Evolutionary conservation across 2,113 vertebrate genomes (phyloP), one percentile per base, ranked within the genome.

Genomic region (Polypterus bichir): DNA sequence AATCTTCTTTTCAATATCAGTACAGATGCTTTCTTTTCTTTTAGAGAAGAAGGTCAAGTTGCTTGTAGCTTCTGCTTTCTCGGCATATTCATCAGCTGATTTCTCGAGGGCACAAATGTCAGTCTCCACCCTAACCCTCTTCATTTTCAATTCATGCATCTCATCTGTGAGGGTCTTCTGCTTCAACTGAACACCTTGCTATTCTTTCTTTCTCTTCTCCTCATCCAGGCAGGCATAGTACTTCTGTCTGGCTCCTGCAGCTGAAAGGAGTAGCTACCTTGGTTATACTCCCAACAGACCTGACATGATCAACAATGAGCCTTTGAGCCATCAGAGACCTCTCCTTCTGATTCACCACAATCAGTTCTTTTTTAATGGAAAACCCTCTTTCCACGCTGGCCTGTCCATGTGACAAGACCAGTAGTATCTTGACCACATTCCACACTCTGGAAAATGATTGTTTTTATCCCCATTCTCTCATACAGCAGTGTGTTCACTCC

Each of bases 181-280:
- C 53, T 69, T 66, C 59, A 64, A 49, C 11, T 68, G 55, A 66
- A 68, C 59, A 47, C 49, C 60, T 67, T 67, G 53, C 27, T 64
- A 55, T 59, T 66, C 66, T 60, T 64, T 71, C 49, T 59, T 49
- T 63, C 48, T 59, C 47, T 69, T 69, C 60, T 71, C 51, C 55
- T 70, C 61, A n/a, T 68, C 69, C 53, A 63, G 27, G 65, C 61
- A 66, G 46, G 7, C 62, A 67, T 65, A 48, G 69, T 68, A 65
- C 48, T 68, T 65, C 27, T 66, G 64, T 57, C 60, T 62, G 57
- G 67, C 67, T 69, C 68, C 60, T 62, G 63, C 49, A 58, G 55
- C 56, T 44, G 55, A 65, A 49, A 59, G 45, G 27, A 27, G 27
- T 45, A 66, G 64, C 51, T 54, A 59, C 62, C 46, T 60, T 59